These are phyloP conservation scores for Serranus cabrilla DNA, from an alignment of 2,797 vertebrate genomes.

Conservation along the genomic window DNA sequence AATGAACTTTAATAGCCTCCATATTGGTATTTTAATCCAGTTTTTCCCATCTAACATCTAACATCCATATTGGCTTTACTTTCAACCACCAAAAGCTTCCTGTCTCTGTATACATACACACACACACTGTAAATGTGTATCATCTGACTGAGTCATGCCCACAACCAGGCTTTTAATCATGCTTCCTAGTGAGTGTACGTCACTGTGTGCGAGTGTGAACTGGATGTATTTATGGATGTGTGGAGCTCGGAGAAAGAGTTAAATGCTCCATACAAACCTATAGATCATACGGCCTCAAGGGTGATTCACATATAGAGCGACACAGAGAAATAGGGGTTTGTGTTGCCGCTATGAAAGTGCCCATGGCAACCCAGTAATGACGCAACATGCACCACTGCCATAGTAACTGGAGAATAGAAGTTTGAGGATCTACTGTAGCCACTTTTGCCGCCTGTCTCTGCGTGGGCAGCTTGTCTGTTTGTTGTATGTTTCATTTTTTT, in stretches of 20 bases:
- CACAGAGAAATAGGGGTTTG: conserved; percentile 9
- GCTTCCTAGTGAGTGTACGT: conserved; percentile 18
- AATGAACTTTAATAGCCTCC: no score
- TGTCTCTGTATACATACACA: no score
- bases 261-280: conserved; percentile 42
- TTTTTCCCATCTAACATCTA: no score
- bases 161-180: conserved; percentile 36
- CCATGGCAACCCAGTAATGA: conserved; percentile 73
- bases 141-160: conserved; percentile 36
- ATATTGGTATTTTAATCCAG: no score
- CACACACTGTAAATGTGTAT: conserved; percentile 31
- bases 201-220: conserved; percentile 27
- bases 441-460: conserved; percentile 46
- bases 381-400: conserved; percentile 60
- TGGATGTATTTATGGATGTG: conserved; percentile 27
- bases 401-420: conserved; percentile 71
- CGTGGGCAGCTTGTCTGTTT: conserved; percentile 57
- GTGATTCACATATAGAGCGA: conserved; percentile 28
- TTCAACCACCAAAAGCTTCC: conserved; percentile 5
- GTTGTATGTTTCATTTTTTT: conserved; percentile 30
- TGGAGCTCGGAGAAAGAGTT: conserved; percentile 29
- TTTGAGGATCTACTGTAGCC: conserved; percentile 47
- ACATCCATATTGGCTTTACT: no score
- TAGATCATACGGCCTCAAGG: conserved; percentile 27
- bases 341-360: conserved; percentile 47